A percentile compares a stretch with the other conserved stretches of the same genome.
phyloP scores from a whole-genome alignment of 1,140 invertebrate species.

The Camponotus pennsylvanicus region DNA sequence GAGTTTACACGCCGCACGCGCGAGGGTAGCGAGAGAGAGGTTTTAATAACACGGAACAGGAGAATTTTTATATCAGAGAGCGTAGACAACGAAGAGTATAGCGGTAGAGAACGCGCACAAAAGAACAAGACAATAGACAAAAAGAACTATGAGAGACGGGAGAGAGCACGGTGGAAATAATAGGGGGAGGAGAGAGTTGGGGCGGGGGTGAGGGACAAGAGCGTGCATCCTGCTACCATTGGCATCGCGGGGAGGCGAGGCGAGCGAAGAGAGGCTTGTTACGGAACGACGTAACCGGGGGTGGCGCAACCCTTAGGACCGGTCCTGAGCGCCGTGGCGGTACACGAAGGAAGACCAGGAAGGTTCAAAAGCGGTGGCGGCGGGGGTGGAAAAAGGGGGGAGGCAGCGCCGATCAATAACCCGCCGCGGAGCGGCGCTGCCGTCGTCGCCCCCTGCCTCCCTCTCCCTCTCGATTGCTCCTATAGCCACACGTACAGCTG shows the following conservation, averaged over 20 bases:
- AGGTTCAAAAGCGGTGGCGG: constrained; percentile 66
- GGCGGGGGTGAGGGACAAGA: constrained; percentile 20
- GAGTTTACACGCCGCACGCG: constrained; percentile 50
- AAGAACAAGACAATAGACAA: constrained; percentile 62
- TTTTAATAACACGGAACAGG: constrained; percentile 19
- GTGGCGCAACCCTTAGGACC: constrained; percentile 69
- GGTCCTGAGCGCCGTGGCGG: constrained; percentile 70
- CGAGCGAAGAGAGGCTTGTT: constrained; percentile 40
- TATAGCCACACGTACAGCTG: constrained; percentile 66
- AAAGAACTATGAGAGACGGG: constrained; percentile 47
- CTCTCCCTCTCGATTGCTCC: constrained; percentile 65
- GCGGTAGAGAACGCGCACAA: constrained; percentile 35
- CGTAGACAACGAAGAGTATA: constrained; percentile 24
- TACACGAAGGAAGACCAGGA: constrained; percentile 67
- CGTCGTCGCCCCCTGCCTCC: constrained; percentile 61
- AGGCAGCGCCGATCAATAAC: constrained; percentile 82
- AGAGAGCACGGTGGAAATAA: constrained; percentile 54
- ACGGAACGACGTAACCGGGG: constrained; percentile 26
- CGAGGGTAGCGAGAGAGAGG: neutral
- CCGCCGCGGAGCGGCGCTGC: constrained; percentile 81
- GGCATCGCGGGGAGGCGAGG: neutral
- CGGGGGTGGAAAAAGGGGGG: constrained; percentile 63
- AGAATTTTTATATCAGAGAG: constrained; percentile 57
- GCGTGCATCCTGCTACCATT: constrained; percentile 29
- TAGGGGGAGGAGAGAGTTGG: constrained; percentile 4